Base-by-base conservation (phyloP, 2,888 invertebrate genomes). In the Ctenicera cuprea region DNA sequence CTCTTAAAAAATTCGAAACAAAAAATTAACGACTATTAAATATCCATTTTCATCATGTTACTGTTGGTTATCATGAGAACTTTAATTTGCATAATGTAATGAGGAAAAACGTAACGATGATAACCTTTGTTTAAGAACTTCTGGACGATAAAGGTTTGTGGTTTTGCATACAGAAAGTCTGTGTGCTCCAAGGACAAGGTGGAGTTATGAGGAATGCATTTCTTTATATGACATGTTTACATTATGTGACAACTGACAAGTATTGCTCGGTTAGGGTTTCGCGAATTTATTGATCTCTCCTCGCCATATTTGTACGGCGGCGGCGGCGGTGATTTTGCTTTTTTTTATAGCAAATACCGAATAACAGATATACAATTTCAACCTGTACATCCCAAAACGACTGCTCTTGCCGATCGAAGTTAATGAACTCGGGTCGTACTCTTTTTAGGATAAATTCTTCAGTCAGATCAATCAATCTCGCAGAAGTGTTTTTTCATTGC, bases 161-260 rank as follows among this genome's bases (percentile, higher is more conserved):
- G 77, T 80, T 80, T 77, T 76, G 79, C 79, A 79, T 79, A 78
- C 80, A 79, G 79, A 80, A 79, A 79, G 78, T 79, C 77, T 77
- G 74, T 67, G 73, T 68, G 70, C 71, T 78, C 76, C 79, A 82
- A 81, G 80, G 81, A 79, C 80, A 80, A 79, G 80, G 79, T 78
- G 79, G 79, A 80, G 79, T 78, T 79, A 78, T 77, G 79, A 80
- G 80, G 80, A 80, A 82, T 82, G 82, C 82, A 80, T 80, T 80
- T 79, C 78, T 79, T 81, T 78, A 79, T 79, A 77, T 75, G 76
- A 77, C 76, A 77, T 79, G 79, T 79, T 78, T 78, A 77, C 78
- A 76, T 77, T 75, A 73, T 75, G 77, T 75, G 76, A 79, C 75
- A 76, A 75, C 73, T 74, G 71, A 76, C 69, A 76, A 71, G 77